Base-by-base conservation (phyloP, 2,797 vertebrate genomes). In the Brotula barbata region DNA sequence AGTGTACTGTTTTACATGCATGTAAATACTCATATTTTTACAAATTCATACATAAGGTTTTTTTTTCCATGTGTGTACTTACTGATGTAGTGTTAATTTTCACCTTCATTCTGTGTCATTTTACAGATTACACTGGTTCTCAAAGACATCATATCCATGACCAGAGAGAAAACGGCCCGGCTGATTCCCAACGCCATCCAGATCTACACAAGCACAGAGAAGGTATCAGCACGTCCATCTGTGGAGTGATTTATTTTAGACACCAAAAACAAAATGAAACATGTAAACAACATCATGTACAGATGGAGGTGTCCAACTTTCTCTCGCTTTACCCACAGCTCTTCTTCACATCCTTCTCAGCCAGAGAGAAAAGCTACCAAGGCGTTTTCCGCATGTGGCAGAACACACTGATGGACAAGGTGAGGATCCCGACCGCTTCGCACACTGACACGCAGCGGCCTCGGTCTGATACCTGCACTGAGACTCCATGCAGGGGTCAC, bases 101-200 rank as follows among this genome's bases (percentile, higher is more conserved):
- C 2, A 7, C n/a, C 16, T 34, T 20, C 41, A 9, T 49, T 65
- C 40, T 64, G 47, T 74, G 20, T 75, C 16, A 36, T 47, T 36
- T 31, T 70, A 66, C 78, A 99, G 96, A 94, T 99, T 74, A 86
- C 78, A 39, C 71, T 98, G 74, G 83, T 81, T 45, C 91, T 98
- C 69, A 93, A 91, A 86, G 94, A 95, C 53, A 89, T 98, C 76
- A 90, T 73, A 9, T 79, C 90, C 46, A 90, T 98, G 89, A 94
- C 91, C 46, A 94, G 94, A 81, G 96, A 97, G 82, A 98, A 99
- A 85, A 98, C 93, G 0, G 96, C 94, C 56, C 91, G 92, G 15
- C 89, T 95, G 59, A 97, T 99, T 75, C 96, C 95, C 77, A 97
- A 98, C 34, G 95, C 96, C 71, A 96, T 98, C 81, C 95, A 96